Conservation (phyloP, 2,113 vertebrate genomes). For the Arenaria interpres region DNA sequence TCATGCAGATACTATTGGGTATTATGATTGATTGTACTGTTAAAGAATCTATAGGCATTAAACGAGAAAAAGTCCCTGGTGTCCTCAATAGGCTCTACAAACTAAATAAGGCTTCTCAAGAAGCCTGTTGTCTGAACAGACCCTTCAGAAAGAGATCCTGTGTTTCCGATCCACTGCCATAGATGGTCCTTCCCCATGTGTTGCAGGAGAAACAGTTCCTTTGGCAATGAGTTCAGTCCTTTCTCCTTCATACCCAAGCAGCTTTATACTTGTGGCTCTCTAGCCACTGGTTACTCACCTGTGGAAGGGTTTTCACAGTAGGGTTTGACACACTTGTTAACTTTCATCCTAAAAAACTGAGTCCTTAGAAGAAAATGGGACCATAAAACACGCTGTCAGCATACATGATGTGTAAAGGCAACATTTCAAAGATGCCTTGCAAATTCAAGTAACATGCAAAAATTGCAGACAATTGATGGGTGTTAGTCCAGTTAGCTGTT, state of each 20-base stretch:
- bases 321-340: not conserved
- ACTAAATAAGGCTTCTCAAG: not conserved
- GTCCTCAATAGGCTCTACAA: not conserved
- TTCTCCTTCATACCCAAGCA: not conserved
- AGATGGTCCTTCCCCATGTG: not conserved
- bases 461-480: constrained; percentile 12
- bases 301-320: not conserved
- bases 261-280: not conserved
- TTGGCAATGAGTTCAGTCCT: constrained; percentile 32
- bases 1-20: not conserved
- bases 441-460: constrained; percentile 49
- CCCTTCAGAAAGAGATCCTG: not conserved
- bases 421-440: constrained; percentile 38
- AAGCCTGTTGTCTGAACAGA: not conserved
- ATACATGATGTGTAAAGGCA: not conserved
- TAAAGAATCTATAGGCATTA: not conserved
- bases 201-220: constrained; percentile 40
- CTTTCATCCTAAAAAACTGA: constrained; percentile 59
- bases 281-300: not conserved
- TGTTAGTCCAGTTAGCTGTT: not conserved
- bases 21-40: not conserved
- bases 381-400: not conserved
- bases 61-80: not conserved
- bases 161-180: not conserved
- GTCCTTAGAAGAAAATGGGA: constrained; percentile 32